Conservation (phyloP, 2,797 vertebrate species). For the Ispidina lecontei region DNA sequence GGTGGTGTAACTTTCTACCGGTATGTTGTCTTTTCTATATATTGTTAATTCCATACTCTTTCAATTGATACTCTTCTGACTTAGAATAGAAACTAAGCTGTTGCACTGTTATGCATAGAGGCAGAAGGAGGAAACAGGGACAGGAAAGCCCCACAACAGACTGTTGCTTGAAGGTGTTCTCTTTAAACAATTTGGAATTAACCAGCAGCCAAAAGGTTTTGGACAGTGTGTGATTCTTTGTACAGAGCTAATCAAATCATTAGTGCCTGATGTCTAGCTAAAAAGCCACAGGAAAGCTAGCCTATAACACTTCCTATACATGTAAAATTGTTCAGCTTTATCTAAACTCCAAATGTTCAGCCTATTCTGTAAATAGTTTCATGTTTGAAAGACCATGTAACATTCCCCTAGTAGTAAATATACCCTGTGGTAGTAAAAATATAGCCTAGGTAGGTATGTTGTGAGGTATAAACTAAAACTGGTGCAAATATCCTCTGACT, state of each 20-base stretch:
- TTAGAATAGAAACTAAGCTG: conserved; percentile 66
- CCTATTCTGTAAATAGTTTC: conserved; percentile 72
- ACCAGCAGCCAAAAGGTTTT: conserved; percentile 61
- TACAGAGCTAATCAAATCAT: conserved; percentile 76
- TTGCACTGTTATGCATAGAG: conserved; percentile 39
- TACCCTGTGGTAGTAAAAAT: conserved; percentile 75
- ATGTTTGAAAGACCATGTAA: conserved; percentile 72
- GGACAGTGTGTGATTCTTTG: conserved; percentile 66
- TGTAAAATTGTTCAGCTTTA: conserved; percentile 73
- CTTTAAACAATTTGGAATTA: conserved; percentile 38
- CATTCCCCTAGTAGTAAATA: conserved; percentile 72
- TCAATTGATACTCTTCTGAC: conserved; percentile 57
- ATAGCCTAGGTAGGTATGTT: conserved; percentile 73
- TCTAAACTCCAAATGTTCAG: conserved; percentile 60
- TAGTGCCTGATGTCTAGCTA: conserved; percentile 77
- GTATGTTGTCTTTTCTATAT: conserved; percentile 69
- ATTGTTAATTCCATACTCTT: conserved; percentile 69
- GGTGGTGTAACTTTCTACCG: conserved; percentile 59
- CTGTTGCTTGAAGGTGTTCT: background rate
- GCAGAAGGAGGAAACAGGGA: background rate
- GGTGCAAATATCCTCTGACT: conserved; percentile 66
- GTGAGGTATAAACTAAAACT: conserved; percentile 71
- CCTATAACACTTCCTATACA: conserved; percentile 67
- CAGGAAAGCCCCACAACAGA: background rate
- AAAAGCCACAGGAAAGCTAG: conserved; percentile 73